These are phyloP conservation scores for Endotricha flammealis DNA, from an alignment of 2,888 invertebrate species.

Conservation along the genomic window DNA sequence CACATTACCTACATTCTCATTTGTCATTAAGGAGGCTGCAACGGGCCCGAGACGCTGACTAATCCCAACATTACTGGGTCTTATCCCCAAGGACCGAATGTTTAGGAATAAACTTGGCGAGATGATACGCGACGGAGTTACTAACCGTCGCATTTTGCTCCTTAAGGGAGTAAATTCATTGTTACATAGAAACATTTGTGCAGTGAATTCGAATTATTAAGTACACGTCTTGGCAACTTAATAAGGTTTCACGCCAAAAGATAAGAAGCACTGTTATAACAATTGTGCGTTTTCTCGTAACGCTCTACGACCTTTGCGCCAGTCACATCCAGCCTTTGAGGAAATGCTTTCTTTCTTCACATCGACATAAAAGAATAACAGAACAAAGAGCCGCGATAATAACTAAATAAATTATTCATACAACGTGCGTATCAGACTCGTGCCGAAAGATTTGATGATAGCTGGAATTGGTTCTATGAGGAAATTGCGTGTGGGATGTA, in stretches of 20 bases:
- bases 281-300: slow-evolving; percentile 22
- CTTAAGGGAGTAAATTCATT: slow-evolving; percentile 33
- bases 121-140: slow-evolving; percentile 28
- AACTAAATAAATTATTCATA: slow-evolving; percentile 60
- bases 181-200: slow-evolving; percentile 28
- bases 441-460: slow-evolving; percentile 49
- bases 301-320: slow-evolving; percentile 13
- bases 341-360: slow-evolving; percentile 32
- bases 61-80: slow-evolving; percentile 55
- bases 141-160: slow-evolving; percentile 24
- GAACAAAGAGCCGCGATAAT: slow-evolving; percentile 44
- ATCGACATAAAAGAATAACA: slow-evolving; percentile 36
- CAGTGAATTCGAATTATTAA: slow-evolving; percentile 35
- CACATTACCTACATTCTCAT: slow-evolving; percentile 39
- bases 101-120: slow-evolving; percentile 37
- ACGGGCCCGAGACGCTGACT: slow-evolving; percentile 34
- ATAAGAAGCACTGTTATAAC: slow-evolving; percentile 36
- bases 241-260: slow-evolving; percentile 34
- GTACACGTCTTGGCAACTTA: slow-evolving; percentile 23
- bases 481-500: slow-evolving; percentile 25
- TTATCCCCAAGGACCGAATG: slow-evolving; percentile 43
- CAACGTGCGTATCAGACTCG: slow-evolving; percentile 38
- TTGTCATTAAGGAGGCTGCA: slow-evolving; percentile 44
- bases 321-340: slow-evolving; percentile 24
- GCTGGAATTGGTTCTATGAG: slow-evolving; percentile 35